These are phyloP conservation scores for Mixornis gularis DNA, from an alignment of 2,113 vertebrate species.

Conservation along the genomic window DNA sequence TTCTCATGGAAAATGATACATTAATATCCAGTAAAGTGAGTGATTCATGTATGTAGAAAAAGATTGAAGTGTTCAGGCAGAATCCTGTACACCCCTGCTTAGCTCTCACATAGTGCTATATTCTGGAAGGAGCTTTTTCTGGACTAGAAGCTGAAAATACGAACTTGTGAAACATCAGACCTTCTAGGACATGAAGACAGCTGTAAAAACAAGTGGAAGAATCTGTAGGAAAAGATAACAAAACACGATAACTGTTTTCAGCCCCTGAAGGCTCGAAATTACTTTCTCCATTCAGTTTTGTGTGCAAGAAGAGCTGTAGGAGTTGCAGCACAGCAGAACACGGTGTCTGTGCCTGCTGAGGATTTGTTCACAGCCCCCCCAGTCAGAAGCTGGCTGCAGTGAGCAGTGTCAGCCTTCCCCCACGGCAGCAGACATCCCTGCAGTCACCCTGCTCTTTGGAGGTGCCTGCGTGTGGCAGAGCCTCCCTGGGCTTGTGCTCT, in stretches of 20 bases:
- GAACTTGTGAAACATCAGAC: not conserved
- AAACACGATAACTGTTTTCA: not conserved
- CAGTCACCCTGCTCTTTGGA: not conserved
- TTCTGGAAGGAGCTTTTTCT: conserved; percentile 18
- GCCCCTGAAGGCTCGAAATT: not conserved
- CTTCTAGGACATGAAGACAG: conserved; percentile 15
- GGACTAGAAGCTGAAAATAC: not conserved
- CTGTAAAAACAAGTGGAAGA: conserved; percentile 28
- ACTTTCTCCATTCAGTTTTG: not conserved
- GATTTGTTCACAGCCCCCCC: fast-evolving
- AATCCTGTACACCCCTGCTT: not conserved
- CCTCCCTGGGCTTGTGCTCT: not conserved
- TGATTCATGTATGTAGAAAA: not conserved
- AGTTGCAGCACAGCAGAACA: not conserved
- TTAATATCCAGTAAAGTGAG: not conserved
- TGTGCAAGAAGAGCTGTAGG: not conserved
- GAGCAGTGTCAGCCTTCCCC: not conserved
- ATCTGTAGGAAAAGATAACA: not conserved
- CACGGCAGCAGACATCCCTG: not conserved
- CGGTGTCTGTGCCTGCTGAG: fast-evolving
- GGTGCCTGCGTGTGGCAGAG: not conserved
- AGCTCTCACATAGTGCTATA: not conserved
- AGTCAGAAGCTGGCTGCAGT: not conserved
- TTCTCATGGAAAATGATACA: not conserved
- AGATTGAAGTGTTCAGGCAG: not conserved